Conservation (phyloP, 2,797 vertebrate species). For the Muraenolepis orangiensis region DNA sequence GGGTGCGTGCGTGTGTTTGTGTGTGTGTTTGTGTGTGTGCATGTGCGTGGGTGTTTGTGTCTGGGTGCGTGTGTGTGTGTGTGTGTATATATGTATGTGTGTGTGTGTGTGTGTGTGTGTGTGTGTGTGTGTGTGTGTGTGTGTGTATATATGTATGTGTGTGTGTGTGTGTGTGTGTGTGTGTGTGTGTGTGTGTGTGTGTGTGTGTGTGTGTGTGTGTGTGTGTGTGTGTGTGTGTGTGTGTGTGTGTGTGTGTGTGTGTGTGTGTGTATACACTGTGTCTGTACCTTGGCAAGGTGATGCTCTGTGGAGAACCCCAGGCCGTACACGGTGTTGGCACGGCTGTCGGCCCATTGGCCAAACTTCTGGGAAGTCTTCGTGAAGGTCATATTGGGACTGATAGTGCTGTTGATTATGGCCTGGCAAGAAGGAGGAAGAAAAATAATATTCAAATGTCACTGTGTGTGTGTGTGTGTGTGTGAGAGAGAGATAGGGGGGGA, state of each 20-base stretch:
- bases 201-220: not conserved
- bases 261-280: conserved; percentile 1
- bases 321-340: conserved; percentile 96
- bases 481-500: too few species aligned
- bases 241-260: conserved; percentile 21
- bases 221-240: conserved; percentile 8
- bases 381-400: conserved; percentile 99
- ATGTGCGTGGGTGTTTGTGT: conserved; percentile 6
- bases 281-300: conserved; percentile 81
- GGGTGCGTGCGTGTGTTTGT: conserved; percentile 11
- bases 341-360: conserved; percentile 97
- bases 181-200: not conserved
- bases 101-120: too few species aligned
- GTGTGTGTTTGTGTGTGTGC: conserved; percentile 13
- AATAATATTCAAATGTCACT: not conserved
- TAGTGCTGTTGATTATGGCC: conserved; percentile 99
- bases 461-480: too few species aligned
- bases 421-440: conserved; percentile 57
- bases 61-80: not conserved
- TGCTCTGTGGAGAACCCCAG: conserved; percentile 98
- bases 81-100: too few species aligned
- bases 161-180: not conserved
- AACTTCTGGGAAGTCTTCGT: conserved; percentile 99
- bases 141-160: not conserved
- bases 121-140: too few species aligned